These are phyloP conservation scores for Vimba vimba DNA, from an alignment of 2,113 vertebrate species.

Conservation along the genomic window DNA sequence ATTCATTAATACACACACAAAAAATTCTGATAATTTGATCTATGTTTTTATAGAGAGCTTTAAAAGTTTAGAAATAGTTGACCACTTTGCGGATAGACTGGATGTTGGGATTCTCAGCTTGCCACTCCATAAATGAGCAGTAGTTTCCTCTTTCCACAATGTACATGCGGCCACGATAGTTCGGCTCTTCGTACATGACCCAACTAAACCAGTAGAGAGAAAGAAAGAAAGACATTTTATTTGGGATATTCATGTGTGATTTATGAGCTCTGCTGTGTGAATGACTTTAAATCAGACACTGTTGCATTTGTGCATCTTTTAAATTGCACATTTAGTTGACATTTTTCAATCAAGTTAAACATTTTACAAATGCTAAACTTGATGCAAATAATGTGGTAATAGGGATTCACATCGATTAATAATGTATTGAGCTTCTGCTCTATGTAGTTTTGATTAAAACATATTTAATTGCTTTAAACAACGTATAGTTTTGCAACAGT, in stretches of 20 bases:
- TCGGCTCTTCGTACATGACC: constrained; percentile 94
- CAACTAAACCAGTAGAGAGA: constrained; percentile 73
- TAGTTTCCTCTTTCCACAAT: constrained; percentile 89
- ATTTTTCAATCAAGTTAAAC: neutral
- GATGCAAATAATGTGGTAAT: neutral
- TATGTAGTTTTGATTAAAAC: too few species aligned
- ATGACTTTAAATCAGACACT: neutral
- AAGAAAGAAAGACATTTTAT: neutral
- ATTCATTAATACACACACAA: neutral
- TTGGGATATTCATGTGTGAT: too few species aligned
- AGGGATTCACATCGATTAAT: neutral
- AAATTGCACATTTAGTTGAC: neutral
- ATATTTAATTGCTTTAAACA: too few species aligned
- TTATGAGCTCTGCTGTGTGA: neutral
- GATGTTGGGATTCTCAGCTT: constrained; percentile 83
- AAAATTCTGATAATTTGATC: neutral
- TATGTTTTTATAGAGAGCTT: neutral
- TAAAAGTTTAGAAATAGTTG: constrained; percentile 85
- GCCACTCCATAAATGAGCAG: constrained; percentile 84
- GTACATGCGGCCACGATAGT: constrained; percentile 90
- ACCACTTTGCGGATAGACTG: constrained; percentile 88
- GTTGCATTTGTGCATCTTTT: neutral
- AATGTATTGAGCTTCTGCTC: too few species aligned
- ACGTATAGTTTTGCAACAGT: too few species aligned
- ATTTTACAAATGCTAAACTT: neutral